Percentiles rank a stretch among this genome's conserved stretches.
These are phyloP conservation scores for Armadillidium nasatum DNA, from an alignment of 1,140 invertebrate genomes.

Conservation along the genomic window DNA sequence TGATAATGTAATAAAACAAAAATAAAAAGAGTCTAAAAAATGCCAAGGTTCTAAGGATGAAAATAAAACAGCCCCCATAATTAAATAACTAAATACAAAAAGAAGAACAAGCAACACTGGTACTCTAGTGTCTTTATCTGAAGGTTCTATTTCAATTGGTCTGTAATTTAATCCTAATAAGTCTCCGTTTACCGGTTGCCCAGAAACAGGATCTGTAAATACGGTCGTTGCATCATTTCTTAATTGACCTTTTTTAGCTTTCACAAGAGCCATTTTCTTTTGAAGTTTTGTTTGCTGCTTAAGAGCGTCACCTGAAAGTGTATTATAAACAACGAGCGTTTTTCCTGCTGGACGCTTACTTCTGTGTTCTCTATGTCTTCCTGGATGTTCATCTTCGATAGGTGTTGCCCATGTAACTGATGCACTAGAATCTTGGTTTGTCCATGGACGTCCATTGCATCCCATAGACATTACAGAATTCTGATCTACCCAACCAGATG, in stretches of 20 bases:
- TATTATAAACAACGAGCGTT: conserved; percentile 43
- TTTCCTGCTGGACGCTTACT: conserved; percentile 36
- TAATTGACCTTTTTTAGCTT: conserved; percentile 25
- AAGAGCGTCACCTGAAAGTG: conserved; percentile 40
- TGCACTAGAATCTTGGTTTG: conserved; percentile 29
- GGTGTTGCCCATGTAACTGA: conserved; percentile 25
- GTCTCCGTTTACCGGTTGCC: conserved; percentile 40
- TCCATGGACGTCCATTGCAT: conserved; percentile 19
- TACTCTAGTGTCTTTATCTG: conserved; percentile 50
- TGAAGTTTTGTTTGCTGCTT: conserved; percentile 41
- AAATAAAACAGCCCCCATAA: conserved; percentile 46
- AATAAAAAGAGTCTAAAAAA: conserved; percentile 76
- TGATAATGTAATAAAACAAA: conserved; percentile 79
- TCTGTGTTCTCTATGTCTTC: neutral
- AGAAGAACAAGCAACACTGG: conserved; percentile 66
- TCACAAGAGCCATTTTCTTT: conserved; percentile 38
- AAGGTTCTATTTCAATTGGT: conserved; percentile 42
- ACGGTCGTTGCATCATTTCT: conserved; percentile 33
- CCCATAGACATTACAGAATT: conserved; percentile 9
- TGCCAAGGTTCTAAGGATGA: conserved; percentile 49
- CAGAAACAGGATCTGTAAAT: conserved; percentile 40
- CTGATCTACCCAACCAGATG: neutral
- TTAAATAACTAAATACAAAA: conserved; percentile 65
- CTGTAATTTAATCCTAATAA: conserved; percentile 40
- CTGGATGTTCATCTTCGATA: conserved; percentile 8